phyloP scores from a whole-genome alignment of 2,888 invertebrate genomes.

The Prenolepis imparis region DNA sequence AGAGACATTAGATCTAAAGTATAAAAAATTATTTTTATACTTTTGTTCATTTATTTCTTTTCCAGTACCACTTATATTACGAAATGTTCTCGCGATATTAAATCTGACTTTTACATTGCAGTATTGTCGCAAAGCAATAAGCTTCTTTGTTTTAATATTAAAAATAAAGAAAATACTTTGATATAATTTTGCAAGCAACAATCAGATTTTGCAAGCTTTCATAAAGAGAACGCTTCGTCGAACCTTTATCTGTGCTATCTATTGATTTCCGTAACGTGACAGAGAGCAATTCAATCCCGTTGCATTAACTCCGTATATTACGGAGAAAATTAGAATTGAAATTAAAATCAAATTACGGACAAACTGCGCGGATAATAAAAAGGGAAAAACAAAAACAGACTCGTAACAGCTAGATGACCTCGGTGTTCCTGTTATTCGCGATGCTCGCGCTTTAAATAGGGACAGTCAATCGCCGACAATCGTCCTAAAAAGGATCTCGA shows the following conservation, averaged over 20 bases:
- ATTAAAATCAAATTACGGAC: constrained; percentile 14
- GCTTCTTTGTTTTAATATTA: neutral
- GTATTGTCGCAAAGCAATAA: neutral
- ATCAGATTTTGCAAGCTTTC: neutral
- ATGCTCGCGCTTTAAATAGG: constrained; percentile 14
- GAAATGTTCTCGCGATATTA: neutral
- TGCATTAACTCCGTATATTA: neutral
- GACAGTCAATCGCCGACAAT: constrained; percentile 4
- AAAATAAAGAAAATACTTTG: neutral
- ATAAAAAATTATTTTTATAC: neutral
- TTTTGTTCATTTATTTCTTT: neutral
- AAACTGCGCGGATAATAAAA: constrained; percentile 8
- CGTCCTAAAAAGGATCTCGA: neutral
- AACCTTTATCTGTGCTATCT: neutral
- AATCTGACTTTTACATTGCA: neutral
- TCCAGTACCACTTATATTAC: neutral
- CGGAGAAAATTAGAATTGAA: neutral
- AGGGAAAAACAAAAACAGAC: neutral
- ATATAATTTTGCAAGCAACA: neutral
- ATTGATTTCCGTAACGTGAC: neutral
- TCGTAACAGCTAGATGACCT: neutral
- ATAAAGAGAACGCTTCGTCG: neutral
- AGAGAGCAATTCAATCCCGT: neutral
- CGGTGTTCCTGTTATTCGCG: neutral
- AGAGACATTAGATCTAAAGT: neutral